These are phyloP conservation scores for Gari tellinella DNA, from an alignment of 2,888 invertebrate genomes.

Conservation along the genomic window DNA sequence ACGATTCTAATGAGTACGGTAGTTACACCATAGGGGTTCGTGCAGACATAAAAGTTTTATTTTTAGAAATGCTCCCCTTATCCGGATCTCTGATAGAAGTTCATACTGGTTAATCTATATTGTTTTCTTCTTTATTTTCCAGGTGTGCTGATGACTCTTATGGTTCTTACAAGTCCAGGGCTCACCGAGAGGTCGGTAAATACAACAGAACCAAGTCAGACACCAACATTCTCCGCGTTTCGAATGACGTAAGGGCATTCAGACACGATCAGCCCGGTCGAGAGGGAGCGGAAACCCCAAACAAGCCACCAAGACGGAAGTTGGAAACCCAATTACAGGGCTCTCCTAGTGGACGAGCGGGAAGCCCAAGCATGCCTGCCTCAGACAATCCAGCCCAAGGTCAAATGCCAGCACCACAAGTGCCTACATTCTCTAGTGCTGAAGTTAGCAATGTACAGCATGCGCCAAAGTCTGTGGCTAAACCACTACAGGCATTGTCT, in stretches of 20 bases:
- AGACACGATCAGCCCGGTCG: slow-evolving; percentile 25
- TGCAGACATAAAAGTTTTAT: too few species aligned
- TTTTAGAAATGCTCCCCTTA: too few species aligned
- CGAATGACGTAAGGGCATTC: slow-evolving; percentile 38
- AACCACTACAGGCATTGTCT: slow-evolving; percentile 42
- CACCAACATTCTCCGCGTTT: slow-evolving; percentile 55
- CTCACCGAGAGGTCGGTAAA: slow-evolving; percentile 69
- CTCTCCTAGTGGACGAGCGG: slow-evolving; percentile 39
- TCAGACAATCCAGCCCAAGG: slow-evolving; percentile 14
- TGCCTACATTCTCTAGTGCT: slow-evolving; percentile 54
- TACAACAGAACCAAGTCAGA: slow-evolving; percentile 74
- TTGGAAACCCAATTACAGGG: slow-evolving; percentile 47
- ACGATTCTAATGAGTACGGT: too few species aligned
- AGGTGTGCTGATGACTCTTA: slow-evolving; percentile 78
- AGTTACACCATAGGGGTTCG: too few species aligned
- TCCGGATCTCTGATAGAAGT: too few species aligned
- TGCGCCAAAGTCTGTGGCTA: slow-evolving; percentile 51
- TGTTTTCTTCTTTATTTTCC: slow-evolving; percentile 26
- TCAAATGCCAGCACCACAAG: slow-evolving; percentile 36
- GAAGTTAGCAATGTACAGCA: slow-evolving; percentile 43
- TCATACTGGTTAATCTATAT: too few species aligned
- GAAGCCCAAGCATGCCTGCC: slow-evolving; percentile 37
- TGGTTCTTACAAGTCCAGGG: slow-evolving; percentile 70
- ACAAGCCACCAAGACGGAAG: slow-evolving; percentile 60
- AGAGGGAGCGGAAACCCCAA: slow-evolving; percentile 47